Conservation (phyloP, 1,140 invertebrate species). For the Procambarus clarkii region DNA sequence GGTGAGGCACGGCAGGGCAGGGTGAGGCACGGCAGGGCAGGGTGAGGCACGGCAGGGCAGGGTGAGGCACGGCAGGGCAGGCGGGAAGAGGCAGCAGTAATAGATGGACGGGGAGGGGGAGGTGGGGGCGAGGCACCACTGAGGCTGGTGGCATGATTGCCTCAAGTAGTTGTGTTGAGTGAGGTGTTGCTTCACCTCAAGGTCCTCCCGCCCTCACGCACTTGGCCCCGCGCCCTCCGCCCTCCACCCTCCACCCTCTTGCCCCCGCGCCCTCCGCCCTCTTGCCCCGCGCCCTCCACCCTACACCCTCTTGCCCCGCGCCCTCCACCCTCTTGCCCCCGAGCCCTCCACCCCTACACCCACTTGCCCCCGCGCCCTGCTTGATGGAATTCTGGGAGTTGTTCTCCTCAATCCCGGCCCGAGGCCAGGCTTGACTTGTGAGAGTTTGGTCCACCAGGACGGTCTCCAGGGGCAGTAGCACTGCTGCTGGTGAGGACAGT, state of each 20-base stretch:
- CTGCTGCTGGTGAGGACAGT: too few relatives aligned
- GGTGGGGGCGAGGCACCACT: not conserved
- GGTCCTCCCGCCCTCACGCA: not conserved
- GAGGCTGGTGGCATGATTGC: slow-evolving; percentile 7
- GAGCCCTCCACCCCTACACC: too few relatives aligned
- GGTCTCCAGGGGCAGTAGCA: too few relatives aligned
- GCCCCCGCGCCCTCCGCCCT: too few relatives aligned
- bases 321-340: slow-evolving; percentile 1
- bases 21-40: not conserved
- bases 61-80: not conserved
- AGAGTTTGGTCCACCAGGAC: too few relatives aligned
- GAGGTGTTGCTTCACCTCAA: slow-evolving; percentile 8
- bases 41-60: not conserved
- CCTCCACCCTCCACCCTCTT: not conserved
- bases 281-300: not conserved
- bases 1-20: not conserved
- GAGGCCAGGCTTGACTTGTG: too few relatives aligned
- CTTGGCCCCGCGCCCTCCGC: not conserved
- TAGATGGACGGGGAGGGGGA: not conserved
- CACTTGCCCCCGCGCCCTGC: too few relatives aligned
- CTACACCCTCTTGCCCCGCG: not conserved
- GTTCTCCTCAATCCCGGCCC: too few relatives aligned
- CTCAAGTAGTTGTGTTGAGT: slow-evolving; percentile 25
- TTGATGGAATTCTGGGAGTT: too few relatives aligned
- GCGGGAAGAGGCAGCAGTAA: not conserved